Conservation (phyloP, 30 jellyfish, hydroid and myxozoan species). For the Hydractinia symbiolongicarpus region DNA sequence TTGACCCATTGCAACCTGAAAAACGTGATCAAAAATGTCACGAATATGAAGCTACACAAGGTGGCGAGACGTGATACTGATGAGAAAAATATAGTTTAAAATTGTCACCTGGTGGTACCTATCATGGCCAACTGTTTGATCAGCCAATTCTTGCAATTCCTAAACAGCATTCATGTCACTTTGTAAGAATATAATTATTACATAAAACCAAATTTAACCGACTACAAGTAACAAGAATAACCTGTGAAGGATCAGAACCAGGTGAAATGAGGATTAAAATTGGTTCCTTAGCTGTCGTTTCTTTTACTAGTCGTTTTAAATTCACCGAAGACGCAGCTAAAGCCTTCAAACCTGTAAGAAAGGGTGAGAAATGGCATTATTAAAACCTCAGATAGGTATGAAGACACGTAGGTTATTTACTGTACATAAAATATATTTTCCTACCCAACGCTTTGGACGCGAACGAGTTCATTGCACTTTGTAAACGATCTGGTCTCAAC, state of each 20-base stretch:
- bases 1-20: slow-evolving; percentile 96
- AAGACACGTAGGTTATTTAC: no score
- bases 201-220: neutral
- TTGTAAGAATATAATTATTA: neutral
- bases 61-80: no score
- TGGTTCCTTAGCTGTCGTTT: slow-evolving; percentile 75
- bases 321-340: slow-evolving; percentile 65
- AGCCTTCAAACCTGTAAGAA: slow-evolving; percentile 59
- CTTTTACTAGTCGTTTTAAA: slow-evolving; percentile 52
- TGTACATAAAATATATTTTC: neutral
- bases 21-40: neutral
- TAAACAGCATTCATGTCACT: slow-evolving; percentile 8
- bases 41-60: neutral
- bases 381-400: no score
- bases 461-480: slow-evolving; percentile 65
- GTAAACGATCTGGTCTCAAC: slow-evolving; percentile 84
- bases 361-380: neutral
- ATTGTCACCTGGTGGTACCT: slow-evolving; percentile 65
- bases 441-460: slow-evolving; percentile 76
- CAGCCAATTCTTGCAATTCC: slow-evolving; percentile 89
- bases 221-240: neutral
- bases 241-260: slow-evolving; percentile 98
- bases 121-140: slow-evolving; percentile 68
- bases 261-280: slow-evolving; percentile 76
- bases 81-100: neutral